Evolutionary conservation across 2,113 vertebrate genomes (phyloP).

Genomic region (Galeopterus variegatus): DNA sequence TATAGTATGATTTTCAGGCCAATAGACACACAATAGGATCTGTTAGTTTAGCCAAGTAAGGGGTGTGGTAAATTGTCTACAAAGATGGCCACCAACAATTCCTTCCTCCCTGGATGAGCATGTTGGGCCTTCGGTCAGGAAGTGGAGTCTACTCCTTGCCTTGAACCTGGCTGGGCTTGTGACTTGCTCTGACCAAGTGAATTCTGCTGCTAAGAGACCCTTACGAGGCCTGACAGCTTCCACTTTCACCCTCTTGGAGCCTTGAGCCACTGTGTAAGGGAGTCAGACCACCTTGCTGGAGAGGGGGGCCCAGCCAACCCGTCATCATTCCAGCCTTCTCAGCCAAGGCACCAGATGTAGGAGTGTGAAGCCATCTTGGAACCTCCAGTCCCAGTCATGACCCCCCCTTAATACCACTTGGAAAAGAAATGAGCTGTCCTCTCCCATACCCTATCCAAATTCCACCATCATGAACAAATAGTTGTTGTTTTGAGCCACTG

Average conservation of each 20-base stretch:
- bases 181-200: constrained; percentile 8
- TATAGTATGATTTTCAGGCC: constrained; percentile 25
- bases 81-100: background rate
- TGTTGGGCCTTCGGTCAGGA: background rate
- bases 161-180: background rate
- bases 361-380: background rate
- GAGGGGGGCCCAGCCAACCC: background rate
- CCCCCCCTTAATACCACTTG: background rate
- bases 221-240: background rate
- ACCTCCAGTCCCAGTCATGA: background rate
- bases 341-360: background rate
- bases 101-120: background rate
- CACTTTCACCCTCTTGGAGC: background rate
- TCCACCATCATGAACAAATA: background rate
- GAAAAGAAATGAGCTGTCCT: background rate
- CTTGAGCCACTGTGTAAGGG: background rate
- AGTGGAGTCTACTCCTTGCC: background rate
- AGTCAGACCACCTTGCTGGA: background rate
- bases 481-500: background rate
- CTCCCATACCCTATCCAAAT: background rate
- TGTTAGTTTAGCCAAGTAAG: background rate
- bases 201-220: background rate
- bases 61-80: background rate
- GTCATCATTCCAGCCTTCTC: background rate
- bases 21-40: background rate